phyloP scores from a whole-genome alignment of 1,140 invertebrate species.

The Ceratina calcarata region DNA sequence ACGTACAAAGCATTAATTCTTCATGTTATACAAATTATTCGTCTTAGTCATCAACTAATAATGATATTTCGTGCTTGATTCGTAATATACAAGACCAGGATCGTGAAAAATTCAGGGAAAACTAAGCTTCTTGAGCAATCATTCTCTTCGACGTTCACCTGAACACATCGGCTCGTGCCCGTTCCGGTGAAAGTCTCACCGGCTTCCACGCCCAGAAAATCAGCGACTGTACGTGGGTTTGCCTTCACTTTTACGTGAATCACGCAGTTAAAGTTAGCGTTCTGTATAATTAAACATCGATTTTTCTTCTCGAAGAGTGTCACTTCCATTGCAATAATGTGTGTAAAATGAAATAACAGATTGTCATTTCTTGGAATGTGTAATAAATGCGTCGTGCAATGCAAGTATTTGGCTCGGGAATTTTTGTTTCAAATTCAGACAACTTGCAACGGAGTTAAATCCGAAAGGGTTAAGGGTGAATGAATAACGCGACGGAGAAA shows the following conservation, averaged over 20 bases:
- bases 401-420: background rate
- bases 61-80: too few relatives aligned
- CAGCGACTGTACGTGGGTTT: background rate
- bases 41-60: too few relatives aligned
- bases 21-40: too few relatives aligned
- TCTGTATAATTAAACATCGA: background rate
- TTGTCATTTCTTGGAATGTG: too few relatives aligned
- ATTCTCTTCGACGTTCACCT: background rate
- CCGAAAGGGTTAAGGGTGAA: background rate
- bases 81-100: too few relatives aligned
- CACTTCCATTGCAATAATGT: too few relatives aligned
- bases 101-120: too few relatives aligned
- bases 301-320: background rate
- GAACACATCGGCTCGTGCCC: background rate
- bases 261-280: background rate
- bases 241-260: slow-evolving; percentile 13
- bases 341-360: too few relatives aligned
- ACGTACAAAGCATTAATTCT: too few relatives aligned
- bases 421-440: background rate
- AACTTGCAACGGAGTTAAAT: background rate
- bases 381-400: too few relatives aligned
- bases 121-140: background rate
- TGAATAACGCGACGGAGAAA: background rate
- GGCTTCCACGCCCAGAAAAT: background rate
- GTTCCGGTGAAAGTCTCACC: slow-evolving; percentile 6